A percentile compares a stretch with the other conserved stretches of the same genome.
Evolutionary conservation across 2,797 vertebrate species (phyloP).

Genomic region (Myiotriccus ornatus): DNA sequence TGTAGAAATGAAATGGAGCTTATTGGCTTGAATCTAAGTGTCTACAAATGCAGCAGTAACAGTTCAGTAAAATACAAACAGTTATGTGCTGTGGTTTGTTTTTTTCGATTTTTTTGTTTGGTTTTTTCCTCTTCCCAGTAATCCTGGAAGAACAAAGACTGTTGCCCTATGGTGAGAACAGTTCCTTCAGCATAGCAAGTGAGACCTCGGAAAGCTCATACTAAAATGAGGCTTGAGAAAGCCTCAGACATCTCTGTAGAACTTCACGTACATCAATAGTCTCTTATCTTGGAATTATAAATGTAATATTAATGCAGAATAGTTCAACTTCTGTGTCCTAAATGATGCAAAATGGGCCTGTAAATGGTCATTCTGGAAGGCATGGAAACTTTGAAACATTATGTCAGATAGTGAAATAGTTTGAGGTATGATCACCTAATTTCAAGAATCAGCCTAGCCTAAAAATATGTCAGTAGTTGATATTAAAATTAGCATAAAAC

Average conservation of each 20-base stretch:
- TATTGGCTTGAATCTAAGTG: neutral
- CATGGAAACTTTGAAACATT: neutral
- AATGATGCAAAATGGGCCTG: neutral
- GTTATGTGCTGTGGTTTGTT: neutral
- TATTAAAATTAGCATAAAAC: neutral
- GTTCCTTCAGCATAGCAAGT: neutral
- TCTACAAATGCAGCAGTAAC: neutral
- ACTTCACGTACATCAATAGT: neutral
- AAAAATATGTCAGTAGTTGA: neutral
- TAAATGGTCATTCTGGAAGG: accelerated
- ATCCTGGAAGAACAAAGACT: neutral
- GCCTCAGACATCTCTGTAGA: neutral
- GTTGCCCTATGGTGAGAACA: neutral
- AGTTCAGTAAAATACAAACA: neutral
- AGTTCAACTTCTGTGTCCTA: neutral
- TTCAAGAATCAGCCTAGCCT: neutral
- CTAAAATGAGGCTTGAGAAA: neutral
- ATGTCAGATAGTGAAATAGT: neutral
- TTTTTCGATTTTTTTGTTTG: neutral
- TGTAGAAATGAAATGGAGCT: neutral
- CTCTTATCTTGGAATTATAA: neutral
- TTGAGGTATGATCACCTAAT: neutral
- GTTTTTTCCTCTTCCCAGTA: neutral
- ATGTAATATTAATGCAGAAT: neutral
- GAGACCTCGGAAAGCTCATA: neutral